These are phyloP conservation scores for Syrrhaptes paradoxus DNA, from an alignment of 2,113 vertebrate genomes.

Conservation along the genomic window DNA sequence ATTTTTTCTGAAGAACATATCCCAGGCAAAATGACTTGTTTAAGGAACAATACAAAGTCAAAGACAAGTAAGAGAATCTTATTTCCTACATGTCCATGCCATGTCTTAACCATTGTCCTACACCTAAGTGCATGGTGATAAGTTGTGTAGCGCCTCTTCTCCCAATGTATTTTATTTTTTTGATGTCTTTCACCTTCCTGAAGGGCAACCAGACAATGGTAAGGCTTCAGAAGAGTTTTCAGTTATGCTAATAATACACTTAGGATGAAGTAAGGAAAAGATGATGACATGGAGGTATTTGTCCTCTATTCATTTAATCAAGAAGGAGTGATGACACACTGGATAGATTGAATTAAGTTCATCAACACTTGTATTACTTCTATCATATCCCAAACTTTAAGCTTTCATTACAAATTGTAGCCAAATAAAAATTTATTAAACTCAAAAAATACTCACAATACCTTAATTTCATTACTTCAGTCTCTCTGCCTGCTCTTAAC, in stretches of 20 bases:
- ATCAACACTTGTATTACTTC: neutral
- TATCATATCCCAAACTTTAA: neutral
- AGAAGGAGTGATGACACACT: neutral
- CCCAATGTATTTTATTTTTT: neutral
- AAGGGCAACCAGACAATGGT: neutral
- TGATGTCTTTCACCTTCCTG: neutral
- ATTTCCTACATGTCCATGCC: neutral
- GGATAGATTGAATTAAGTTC: neutral
- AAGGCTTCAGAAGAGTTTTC: neutral
- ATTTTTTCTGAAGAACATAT: neutral
- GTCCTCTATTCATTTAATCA: neutral
- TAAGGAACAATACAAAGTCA: neutral
- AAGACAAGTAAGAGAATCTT: neutral
- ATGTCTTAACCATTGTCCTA: neutral
- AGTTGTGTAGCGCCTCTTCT: neutral
- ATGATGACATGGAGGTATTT: neutral
- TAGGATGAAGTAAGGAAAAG: neutral
- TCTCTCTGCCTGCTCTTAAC: neutral
- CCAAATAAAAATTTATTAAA: neutral
- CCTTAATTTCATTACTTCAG: neutral
- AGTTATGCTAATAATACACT: neutral
- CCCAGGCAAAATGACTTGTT: neutral
- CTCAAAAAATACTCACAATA: neutral
- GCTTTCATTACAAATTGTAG: neutral
- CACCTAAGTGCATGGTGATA: neutral